Evolutionary conservation across 1,140 invertebrate species (phyloP).

Genomic region (Neuroterus valhalla): DNA sequence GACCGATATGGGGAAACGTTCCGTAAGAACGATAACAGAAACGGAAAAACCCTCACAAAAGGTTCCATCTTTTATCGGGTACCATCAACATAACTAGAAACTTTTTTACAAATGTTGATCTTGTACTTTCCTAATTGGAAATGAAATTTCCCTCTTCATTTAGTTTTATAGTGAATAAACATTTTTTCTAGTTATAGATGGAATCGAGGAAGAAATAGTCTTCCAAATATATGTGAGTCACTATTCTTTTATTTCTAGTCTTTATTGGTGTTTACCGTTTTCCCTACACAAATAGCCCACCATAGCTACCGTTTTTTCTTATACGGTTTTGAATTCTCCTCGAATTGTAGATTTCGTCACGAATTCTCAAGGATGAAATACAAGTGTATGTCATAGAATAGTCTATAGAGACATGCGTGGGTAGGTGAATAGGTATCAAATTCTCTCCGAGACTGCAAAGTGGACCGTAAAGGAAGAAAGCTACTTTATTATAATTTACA

Average conservation of each 20-base stretch:
- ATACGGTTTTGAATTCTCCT: conserved; percentile 46
- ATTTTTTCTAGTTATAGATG: too few relatives aligned
- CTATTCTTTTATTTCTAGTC: too few relatives aligned
- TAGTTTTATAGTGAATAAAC: too few relatives aligned
- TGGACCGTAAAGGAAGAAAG: background rate
- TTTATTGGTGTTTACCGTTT: conserved; percentile 66
- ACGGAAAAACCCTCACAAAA: conserved; percentile 16
- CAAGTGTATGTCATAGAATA: background rate
- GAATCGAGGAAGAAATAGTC: too few relatives aligned
- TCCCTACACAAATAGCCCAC: conserved; percentile 26
- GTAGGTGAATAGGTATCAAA: background rate
- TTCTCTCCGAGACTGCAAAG: conserved; percentile 2
- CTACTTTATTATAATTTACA: conserved; percentile 14
- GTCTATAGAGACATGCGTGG: background rate
- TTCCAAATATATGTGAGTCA: too few relatives aligned
- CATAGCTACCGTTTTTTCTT: too few relatives aligned
- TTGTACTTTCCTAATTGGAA: conserved; percentile 24
- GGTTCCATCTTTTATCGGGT: conserved; percentile 22
- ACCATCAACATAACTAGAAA: background rate
- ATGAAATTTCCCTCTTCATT: too few relatives aligned
- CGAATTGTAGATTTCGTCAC: conserved; percentile 66
- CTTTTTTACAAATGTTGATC: background rate
- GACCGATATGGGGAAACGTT: conserved; percentile 26
- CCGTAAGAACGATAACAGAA: conserved; percentile 32
- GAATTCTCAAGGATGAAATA: conserved; percentile 54